Evolutionary conservation across 2,797 vertebrate genomes (phyloP), one percentile per base, ranked within the genome.

Genomic region (Galagoides demidoff): DNA sequence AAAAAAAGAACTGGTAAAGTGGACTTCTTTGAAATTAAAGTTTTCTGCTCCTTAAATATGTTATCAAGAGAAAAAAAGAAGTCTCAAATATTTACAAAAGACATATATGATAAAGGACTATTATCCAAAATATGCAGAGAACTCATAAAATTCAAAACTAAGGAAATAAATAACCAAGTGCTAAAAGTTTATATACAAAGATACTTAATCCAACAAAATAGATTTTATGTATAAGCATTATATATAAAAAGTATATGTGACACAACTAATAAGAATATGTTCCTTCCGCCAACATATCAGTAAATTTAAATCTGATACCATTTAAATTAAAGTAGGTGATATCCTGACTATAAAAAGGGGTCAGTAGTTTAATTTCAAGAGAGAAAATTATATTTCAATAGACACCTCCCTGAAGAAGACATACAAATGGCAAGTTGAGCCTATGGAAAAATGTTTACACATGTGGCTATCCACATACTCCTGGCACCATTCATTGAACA

Each of bases 321-420:
- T 90, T 93, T 95, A 66, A 52, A n/a, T 83, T 89, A 76, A 92
- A 83, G 55, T 74, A 71, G n/a, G 22, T 31, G 7, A 29, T 37
- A 79, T 17, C 77, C 93, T 93, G 88, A 90, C 74, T 14, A 10
- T 22, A 49, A 61, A 39, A 79, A 52, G 7, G 16, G 23, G 3
- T 19, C 17, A 34, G 17, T 84, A 55, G 63, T 95, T 92, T 34
- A 19, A n/a, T 45, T 96, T 91, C 78, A 49, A 49, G 27, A 88
- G 45, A 87, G 64, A 95, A 95, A 90, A 85, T 77, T 84, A 70
- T 3, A 49, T 17, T 8, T 78, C 78, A 37, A 61, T 5, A 83
- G n/a, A 61, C 61, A 25, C 3, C n/a, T 87, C 25, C 71, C 9
- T 27, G 63, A 39, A 73, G 34, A 55, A 31, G 25, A 71, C 61